These are phyloP conservation scores for Lottia scabra DNA, from an alignment of 2,888 invertebrate species.

Conservation along the genomic window DNA sequence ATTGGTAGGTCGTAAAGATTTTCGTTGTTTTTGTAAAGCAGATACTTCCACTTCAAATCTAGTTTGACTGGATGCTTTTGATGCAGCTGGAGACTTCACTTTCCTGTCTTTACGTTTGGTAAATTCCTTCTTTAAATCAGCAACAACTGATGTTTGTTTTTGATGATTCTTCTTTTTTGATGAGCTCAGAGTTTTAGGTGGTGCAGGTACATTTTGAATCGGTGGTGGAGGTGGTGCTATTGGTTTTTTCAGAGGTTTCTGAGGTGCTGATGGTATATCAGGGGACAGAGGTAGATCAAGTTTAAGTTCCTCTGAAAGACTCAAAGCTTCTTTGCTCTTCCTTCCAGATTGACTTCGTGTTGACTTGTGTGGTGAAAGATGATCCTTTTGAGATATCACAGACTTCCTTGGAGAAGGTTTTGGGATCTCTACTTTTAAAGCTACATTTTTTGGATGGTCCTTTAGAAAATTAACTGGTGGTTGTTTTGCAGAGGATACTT, in stretches of 20 bases:
- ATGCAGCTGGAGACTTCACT: neutral
- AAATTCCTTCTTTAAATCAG: neutral
- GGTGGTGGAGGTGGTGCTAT: conserved; percentile 39
- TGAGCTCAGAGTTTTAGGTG: conserved; percentile 12
- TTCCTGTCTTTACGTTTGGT: conserved; percentile 5
- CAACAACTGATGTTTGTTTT: neutral
- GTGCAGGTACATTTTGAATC: conserved; percentile 39
- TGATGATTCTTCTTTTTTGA: neutral
- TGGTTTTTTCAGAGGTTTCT: conserved; percentile 16
- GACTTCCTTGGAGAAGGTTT: neutral
- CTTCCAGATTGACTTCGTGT: neutral
- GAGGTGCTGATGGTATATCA: neutral
- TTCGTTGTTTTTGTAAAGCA: conserved; percentile 48
- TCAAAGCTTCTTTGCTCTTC: neutral
- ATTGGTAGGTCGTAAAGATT: conserved; percentile 45
- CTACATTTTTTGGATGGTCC: neutral
- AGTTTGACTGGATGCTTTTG: conserved; percentile 11
- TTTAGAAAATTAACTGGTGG: neutral
- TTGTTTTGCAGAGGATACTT: neutral
- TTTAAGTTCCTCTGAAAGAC: neutral
- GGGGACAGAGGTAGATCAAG: neutral
- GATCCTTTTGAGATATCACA: neutral
- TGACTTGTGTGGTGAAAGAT: neutral
- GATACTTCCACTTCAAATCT: conserved; percentile 46
- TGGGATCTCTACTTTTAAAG: neutral